Base-by-base conservation (phyloP, 2,797 vertebrate genomes). In the Fundulus diaphanus region DNA sequence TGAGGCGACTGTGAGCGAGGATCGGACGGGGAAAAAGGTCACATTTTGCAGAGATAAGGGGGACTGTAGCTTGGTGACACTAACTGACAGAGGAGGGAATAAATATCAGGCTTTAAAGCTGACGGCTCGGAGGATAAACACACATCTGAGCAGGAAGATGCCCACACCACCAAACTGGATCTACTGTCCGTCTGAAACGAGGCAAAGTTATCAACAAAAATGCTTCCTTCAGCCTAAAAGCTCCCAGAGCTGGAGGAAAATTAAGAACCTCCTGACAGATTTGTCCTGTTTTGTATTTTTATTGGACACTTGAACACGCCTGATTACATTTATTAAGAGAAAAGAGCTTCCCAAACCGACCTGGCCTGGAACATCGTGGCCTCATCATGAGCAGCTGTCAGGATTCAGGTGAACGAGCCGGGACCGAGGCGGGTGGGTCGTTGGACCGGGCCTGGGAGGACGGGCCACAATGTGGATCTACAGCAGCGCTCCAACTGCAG, bases 31-130 rank as follows among this genome's bases (percentile, higher is more conserved):
- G 72, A 92, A 92, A 90, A 88, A 74, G 88, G 87, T 86, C 85
- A 88, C 81, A 82, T 92, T 83, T 86, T 8, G 52, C 79, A 61
- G 74, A 22, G 87, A 90, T 92, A 92, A 91, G 87, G 82, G 65
- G 82, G 77, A 86, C 81, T 71, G 83, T 67, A 72, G 81, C 75
- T 70, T 18, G 29, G 52, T 78, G 77, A 86, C 85, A 81, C 76
- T 78, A 71, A 87, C 70, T 88, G 89, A 85, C 87, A 83, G 79
- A 73, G 71, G 33, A 40, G 72, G 71, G 79, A 86, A 83, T 80
- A 71, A 79, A 84, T 82, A 81, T 42, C 73, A 82, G 48, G 85
- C 80, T 76, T 81, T 86, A 84, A 85, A 86, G 73, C 72, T 56
- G 72, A 79, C 65, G 61, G 76, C 78, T 78, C 18, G 61, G 9